Base-by-base conservation (phyloP, 2,888 invertebrate genomes). In the Cheilosia soror region DNA sequence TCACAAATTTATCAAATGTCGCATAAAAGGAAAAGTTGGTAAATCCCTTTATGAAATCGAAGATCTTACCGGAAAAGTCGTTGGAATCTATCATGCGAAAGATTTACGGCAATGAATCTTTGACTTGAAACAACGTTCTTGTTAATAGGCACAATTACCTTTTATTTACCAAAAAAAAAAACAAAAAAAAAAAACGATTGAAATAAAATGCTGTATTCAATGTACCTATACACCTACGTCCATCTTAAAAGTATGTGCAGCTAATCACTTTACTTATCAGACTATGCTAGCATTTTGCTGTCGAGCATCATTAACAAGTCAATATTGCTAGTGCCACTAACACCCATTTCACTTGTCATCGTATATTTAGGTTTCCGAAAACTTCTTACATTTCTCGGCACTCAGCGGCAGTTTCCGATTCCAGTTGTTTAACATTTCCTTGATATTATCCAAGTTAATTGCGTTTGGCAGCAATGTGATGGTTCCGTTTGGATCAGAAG, bases 401-500 rank as follows among this genome's bases (percentile, higher is more conserved):
- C 87, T 88, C 0, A 89, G 89, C 2, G 89, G 88, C 7, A 89
- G 53, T 20, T 89, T 88, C 29, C 83, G 79, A 68, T 85, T 87
- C 4, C 88, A 88, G 25, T 83, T 89, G 2, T 89, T 86, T 0
- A 91, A 80, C 40, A 91, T 79, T 27, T 89, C 89, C 77, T 92
- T 88, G 27, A 92, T 90, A 77, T 90, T 90, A n/a, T 89, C 86
- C 42, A 91, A 77, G 75, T 92, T 89, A 51, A 91, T 89, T 4
- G 83, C 60, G 13, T 87, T 87, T 1, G 89, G 88, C 13, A 85
- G 20, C 40, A 90, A 88, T 9, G 90, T 90, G 1, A 90, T 90
- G 5, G 91, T 89, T 2, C 90, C 91, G 87, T 91, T 90, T 2
- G 90, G 90, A 80, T 91, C 90, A 0, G 90, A 90, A 0, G 88